Conservation (phyloP, 2,113 vertebrate species). For the Trematomus loennbergii region DNA sequence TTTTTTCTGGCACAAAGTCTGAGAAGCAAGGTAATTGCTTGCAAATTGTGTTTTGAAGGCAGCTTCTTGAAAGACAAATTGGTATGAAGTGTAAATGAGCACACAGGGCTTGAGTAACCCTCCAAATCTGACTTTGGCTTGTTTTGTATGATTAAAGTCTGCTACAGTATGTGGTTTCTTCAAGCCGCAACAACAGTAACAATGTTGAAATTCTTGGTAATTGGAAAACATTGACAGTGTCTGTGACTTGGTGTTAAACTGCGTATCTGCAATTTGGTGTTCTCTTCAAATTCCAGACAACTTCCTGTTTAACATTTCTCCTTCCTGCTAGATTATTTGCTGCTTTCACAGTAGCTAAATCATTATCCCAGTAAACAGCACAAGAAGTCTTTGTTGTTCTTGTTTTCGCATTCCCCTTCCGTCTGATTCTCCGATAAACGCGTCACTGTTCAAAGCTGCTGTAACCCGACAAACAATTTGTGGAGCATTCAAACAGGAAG, state of each 20-base stretch:
- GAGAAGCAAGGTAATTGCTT: conserved; percentile 13
- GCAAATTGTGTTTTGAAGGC: conserved; percentile 43
- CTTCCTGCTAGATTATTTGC: conserved; percentile 67
- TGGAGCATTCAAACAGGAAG: conserved; percentile 82
- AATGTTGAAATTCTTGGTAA: conserved; percentile 23
- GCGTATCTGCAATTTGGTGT: conserved; percentile 1
- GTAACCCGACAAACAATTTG: conserved; percentile 67
- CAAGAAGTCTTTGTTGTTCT: conserved; percentile 62
- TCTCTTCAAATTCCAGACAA: conserved; percentile 55
- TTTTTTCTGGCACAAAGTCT: conserved; percentile 4
- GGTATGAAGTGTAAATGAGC: conserved; percentile 9
- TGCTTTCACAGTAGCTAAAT: conserved; percentile 59
- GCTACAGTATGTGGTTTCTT: conserved; percentile 21
- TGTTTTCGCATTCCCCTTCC: conserved; percentile 51
- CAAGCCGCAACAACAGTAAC: not conserved
- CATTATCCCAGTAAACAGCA: conserved; percentile 62
- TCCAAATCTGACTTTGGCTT: conserved; percentile 19
- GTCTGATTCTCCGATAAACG: conserved; percentile 69
- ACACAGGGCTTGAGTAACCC: conserved; percentile 17
- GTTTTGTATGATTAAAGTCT: conserved; percentile 12
- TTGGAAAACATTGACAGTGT: not conserved
- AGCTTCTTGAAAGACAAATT: conserved; percentile 16
- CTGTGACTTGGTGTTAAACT: conserved; percentile 22
- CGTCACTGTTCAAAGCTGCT: conserved; percentile 67
- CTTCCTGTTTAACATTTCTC: conserved; percentile 78